Evolutionary conservation across 1,140 invertebrate species (phyloP), one percentile per base, ranked within the genome.

Genomic region (Portunus trituberculatus): DNA sequence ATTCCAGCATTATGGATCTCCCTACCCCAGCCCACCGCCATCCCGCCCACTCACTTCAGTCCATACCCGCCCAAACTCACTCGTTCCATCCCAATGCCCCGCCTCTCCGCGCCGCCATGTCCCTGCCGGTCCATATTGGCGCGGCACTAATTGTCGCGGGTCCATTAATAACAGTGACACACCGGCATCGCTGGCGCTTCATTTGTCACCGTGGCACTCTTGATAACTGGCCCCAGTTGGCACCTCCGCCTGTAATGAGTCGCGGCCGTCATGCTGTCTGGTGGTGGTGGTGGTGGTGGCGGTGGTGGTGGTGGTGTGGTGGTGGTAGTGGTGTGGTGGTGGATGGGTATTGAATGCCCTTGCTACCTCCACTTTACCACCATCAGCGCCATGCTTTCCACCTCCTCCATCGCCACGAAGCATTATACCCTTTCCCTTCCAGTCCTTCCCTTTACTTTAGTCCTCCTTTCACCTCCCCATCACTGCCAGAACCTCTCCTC

Each of bases 91-190:
- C 52, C 52, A 59, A 10, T 59, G 16, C 52, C 52, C 67, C 67
- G 1, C 67, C 67, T 20, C 25, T n/a, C 67, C 67, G 20, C 32
- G 1, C 59, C 86, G 4, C 84, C 84, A 31, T 25, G 39, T 76
- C 45, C 25, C 76, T n/a, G 46, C 92, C 32, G 28, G 20, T 87
- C 45, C 82, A 59, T 87, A 87, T 87, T 93, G 67, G 83, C 83
- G 46, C 29, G 45, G 28, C 92, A 84, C 92, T 93, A 93, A 93
- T 93, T 93, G 92, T 93, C 52, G 82, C 48, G 20, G 46, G 76
- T 84, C 84, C 92, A 93, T 93, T 93, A 93, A 93, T 93, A 93
- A 93, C 92, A 84, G 92, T 59, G 92, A 59, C 92, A 48, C 92
- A 59, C 92, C 28, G 45, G 45, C 83, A 93, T 93, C 92, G 83